Base-by-base conservation (phyloP, 2,113 vertebrate genomes). In the Myrmecophaga tridactyla region DNA sequence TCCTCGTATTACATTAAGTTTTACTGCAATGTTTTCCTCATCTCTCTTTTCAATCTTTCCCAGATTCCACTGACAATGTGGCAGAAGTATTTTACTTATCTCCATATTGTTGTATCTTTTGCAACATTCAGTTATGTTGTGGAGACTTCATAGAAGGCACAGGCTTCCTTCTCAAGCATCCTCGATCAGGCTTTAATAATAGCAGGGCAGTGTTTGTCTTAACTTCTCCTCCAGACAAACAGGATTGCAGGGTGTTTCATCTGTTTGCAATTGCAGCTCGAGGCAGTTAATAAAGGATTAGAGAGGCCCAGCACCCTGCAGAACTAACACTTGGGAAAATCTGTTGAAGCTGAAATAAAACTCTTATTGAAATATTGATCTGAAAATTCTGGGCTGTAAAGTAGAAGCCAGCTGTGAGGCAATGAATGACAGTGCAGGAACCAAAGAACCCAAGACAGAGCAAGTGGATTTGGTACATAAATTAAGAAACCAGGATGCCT, bases 271-370 rank as follows among this genome's bases (percentile, higher is more conserved):
- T 92, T 84, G 80, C 51, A 86, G 21, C 20, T 70, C 25, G 34
- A 72, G 46, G 3, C 78, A 85, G 5, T 48, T 89, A 53, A n/a
- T 25, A 73, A 83, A 12, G 15, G 21, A 62, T 89, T 76, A 93
- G 25, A 36, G 43, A 89, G 21, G 56, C 5, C 21, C 69, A 7
- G n/a, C 29, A 67, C 21, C 48, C 21, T 48, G 17, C 27, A 31
- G 9, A 78, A 36, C 13, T 39, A 58, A 84, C 39, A 12, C 29
- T 65, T 6, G 5, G 46, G 25, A 67, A 58, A 20, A 3, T 80
- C 39, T 78, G 81, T 39, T 73, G 73, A 90, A 67, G n/a, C 31
- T 73, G 81, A 86, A 78, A 85, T 89, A 86, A 76, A 92, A 78
- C 31, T 70, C 43, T 80, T 90, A 72, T 18, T 85, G 63, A 92